Evolutionary conservation across 2,113 vertebrate species (phyloP).

Genomic region (Pogona vitticeps): DNA sequence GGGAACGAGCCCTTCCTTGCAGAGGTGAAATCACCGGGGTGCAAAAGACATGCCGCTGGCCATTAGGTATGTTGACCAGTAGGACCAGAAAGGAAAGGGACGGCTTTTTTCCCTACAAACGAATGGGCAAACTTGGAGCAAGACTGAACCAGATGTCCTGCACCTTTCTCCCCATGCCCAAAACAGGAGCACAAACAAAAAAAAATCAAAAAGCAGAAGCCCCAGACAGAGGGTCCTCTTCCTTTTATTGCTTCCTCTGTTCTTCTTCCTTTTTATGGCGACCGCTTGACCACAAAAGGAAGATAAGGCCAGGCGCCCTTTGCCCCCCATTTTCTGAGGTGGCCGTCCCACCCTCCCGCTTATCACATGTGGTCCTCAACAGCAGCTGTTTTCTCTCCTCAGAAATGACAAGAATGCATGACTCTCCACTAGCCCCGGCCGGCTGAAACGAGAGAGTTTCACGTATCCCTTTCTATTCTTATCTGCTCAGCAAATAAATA

Average conservation of each 20-base stretch:
- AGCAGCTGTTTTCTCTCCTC: background rate
- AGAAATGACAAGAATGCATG: rapidly evolving
- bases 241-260: background rate
- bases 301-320: background rate
- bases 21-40: background rate
- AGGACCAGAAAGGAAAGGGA: background rate
- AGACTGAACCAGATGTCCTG: background rate
- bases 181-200: background rate
- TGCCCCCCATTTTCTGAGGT: no score
- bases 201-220: no score
- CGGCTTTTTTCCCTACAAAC: background rate
- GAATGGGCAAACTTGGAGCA: no score
- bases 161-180: background rate
- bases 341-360: background rate
- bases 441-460: background rate
- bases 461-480: background rate
- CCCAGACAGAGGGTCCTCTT: no score
- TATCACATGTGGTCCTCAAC: background rate
- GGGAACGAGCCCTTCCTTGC: background rate
- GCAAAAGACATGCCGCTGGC: no score
- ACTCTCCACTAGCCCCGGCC: rapidly evolving
- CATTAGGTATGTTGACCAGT: background rate
- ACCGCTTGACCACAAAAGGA: no score
- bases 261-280: no score
- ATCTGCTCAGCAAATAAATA: background rate